phyloP scores from a whole-genome alignment of 1,140 invertebrate genomes.

The silkworm (Bombyx mori) region DNA sequence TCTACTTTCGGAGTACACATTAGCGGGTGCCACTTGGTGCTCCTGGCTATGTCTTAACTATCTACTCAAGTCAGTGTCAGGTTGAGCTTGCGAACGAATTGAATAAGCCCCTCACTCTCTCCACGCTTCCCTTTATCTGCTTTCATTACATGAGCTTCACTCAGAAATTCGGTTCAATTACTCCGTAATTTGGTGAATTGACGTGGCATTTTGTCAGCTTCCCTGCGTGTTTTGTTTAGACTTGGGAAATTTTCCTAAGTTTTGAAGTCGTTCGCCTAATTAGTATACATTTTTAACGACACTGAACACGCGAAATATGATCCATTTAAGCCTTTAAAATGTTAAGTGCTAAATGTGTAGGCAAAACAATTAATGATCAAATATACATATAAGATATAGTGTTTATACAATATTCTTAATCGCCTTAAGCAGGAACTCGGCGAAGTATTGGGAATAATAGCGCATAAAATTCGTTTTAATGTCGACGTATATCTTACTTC shows the following conservation, averaged over 20 bases:
- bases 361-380: too few species aligned
- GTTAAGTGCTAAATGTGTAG: too few species aligned
- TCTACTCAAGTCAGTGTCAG: conserved; percentile 62
- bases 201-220: conserved; percentile 59
- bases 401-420: not conserved
- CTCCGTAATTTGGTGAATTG: conserved; percentile 58
- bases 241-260: conserved; percentile 16
- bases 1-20: conserved; percentile 65
- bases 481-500: conserved; percentile 1
- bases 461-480: conserved; percentile 33
- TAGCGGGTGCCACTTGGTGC: conserved; percentile 42
- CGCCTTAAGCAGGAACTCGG: too few species aligned
- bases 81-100: conserved; percentile 47
- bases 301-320: too few species aligned
- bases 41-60: conserved; percentile 63
- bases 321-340: too few species aligned
- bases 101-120: conserved; percentile 48
- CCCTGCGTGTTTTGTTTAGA: conserved; percentile 38
- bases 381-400: too few species aligned
- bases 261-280: not conserved
- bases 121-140: conserved; percentile 48
- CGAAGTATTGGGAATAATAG: conserved; percentile 18
- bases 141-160: conserved; percentile 61
- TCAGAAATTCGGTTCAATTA: conserved; percentile 63
- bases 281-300: not conserved